These are phyloP conservation scores for Lates japonicus DNA, from an alignment of 2,797 vertebrate species.

Conservation along the genomic window DNA sequence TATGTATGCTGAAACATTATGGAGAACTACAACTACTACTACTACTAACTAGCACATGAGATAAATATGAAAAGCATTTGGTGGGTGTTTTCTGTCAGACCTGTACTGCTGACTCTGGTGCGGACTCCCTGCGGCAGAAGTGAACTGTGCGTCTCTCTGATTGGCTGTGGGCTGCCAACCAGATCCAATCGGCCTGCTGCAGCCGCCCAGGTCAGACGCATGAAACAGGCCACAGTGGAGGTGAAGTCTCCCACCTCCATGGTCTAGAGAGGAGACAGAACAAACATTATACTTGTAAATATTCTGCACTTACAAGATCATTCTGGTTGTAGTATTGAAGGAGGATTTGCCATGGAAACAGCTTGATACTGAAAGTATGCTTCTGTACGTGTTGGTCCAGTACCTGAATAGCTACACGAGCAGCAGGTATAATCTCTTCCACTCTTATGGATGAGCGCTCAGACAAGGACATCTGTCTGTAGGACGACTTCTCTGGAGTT, in stretches of 20 bases:
- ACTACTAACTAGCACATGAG: not conserved
- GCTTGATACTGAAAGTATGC: not conserved
- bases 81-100: constrained; percentile 75
- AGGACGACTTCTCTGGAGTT: constrained; percentile 96
- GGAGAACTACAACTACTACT: not conserved
- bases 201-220: constrained; percentile 98
- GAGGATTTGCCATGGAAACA: not conserved
- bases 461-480: constrained; percentile 96
- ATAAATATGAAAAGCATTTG: not conserved
- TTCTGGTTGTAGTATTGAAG: not conserved
- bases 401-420: constrained; percentile 98
- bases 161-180: constrained; percentile 96
- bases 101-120: constrained; percentile 97
- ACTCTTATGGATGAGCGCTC: constrained; percentile 98
- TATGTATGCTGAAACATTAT: not conserved
- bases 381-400: constrained; percentile 25
- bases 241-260: constrained; percentile 99
- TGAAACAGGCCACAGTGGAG: constrained; percentile 97
- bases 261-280: constrained; percentile 83
- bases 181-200: constrained; percentile 97
- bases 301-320: not conserved
- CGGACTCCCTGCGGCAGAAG: constrained; percentile 93
- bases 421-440: constrained; percentile 98
- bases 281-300: constrained; percentile 2
- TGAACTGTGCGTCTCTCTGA: constrained; percentile 93